Base-by-base conservation (phyloP, 2,888 invertebrate genomes). In the Macrosiphum euphorbiae region DNA sequence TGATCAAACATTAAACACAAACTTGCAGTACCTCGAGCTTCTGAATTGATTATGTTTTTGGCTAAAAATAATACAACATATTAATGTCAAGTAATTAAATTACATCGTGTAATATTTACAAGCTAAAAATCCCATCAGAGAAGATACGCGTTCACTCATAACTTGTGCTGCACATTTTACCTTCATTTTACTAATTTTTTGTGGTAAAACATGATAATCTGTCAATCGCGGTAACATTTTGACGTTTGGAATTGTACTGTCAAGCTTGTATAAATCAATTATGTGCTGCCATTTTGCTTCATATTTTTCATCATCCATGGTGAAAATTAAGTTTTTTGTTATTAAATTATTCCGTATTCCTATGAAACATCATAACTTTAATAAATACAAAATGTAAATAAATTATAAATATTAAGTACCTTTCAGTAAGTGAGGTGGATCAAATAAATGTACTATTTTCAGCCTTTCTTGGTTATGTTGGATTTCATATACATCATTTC, bases 321-420 rank as follows among this genome's bases (percentile, higher is more conserved):
- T 85, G 44, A 90, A 84, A 61, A 61, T 90, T 20, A 89, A 84
- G 52, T 16, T 47, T 90, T 90, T 58, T 20, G 41, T 86, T 35
- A 90, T 10, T 26, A 94, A 84, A 44, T 90, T 92, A 85, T 85
- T 85, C 24, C 85, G 85, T 26, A 85, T 85, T 26, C 41, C 85
- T 85, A 85, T 85, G 41, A 85, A 55, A 85, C 7, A 85, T 44
- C 24, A 85, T 44, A 85, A 85, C 85, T 85, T 1, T 85, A 44
- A 85, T 85, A 85, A 85, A 85, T 85, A 85, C 24, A 85, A 44
- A 44, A 85, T 26, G 24, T 85, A 13, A 85, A 13, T 85, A 85
- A 85, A 44, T 44, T 85, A 44, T 85, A 85, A 26, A 85, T 85
- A 85, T 44, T 44, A 44, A 24, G 20, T 85, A 85, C 85, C 85